Percentiles rank a stretch among this genome's conserved stretches.
Evolutionary conservation across 2,888 invertebrate species (phyloP).

Genomic region (Schizotus pectinicornis): DNA sequence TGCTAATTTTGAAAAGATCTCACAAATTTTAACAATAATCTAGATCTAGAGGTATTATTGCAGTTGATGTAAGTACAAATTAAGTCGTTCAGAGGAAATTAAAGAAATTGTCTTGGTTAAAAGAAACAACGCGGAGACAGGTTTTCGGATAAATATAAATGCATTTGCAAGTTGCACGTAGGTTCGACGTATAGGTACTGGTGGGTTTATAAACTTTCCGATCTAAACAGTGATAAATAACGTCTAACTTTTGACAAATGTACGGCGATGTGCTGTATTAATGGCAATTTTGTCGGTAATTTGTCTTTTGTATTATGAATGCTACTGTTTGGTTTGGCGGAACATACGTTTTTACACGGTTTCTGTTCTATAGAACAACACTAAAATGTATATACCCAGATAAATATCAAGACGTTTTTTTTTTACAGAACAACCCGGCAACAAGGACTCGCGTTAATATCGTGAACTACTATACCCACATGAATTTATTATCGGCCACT

Average conservation of each 20-base stretch:
- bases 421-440: background rate
- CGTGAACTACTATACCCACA: conserved; percentile 1
- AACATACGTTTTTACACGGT: no score
- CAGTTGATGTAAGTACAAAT: no score
- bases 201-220: conserved; percentile 1
- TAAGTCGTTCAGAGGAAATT: no score
- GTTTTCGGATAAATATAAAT: no score
- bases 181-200: no score
- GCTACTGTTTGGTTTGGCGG: conserved; percentile 6
- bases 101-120: no score
- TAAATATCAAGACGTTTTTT: background rate
- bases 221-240: conserved; percentile 15
- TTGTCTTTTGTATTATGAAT: conserved; percentile 14
- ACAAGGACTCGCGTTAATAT: conserved; percentile 2
- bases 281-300: conserved; percentile 21
- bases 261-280: conserved; percentile 19
- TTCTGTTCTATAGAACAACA: no score
- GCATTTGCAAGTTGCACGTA: no score
- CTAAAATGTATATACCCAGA: background rate
- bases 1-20: no score
- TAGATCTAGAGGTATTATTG: no score
- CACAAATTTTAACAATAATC: no score
- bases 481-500: conserved; percentile 11
- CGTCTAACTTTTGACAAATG: conserved; percentile 17
- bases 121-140: no score